A percentile compares a stretch with the other conserved stretches of the same genome.
These are phyloP conservation scores for Micronycteris hirsuta DNA, from an alignment of 2,113 vertebrate genomes.

Conservation along the genomic window DNA sequence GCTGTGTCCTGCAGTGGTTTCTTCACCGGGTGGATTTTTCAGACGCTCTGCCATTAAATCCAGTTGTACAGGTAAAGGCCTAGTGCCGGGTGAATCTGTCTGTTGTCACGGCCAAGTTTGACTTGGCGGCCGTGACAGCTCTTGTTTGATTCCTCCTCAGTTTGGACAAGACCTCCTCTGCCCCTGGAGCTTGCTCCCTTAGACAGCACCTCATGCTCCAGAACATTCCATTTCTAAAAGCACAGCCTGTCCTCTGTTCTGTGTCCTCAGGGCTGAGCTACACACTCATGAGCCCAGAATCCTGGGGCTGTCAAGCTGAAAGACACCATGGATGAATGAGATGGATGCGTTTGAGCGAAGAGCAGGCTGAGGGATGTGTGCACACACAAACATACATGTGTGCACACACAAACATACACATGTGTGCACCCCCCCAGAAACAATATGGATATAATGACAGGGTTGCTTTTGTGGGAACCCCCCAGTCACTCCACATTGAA, in stretches of 20 bases:
- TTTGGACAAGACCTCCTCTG: background rate
- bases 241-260: background rate
- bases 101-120: background rate
- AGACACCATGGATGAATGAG: background rate
- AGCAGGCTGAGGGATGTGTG: background rate
- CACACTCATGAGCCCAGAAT: background rate
- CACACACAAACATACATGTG: accelerated
- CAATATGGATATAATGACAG: background rate
- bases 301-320: background rate
- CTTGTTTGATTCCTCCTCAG: too few relatives aligned
- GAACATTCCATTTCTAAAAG: background rate
- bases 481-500: background rate
- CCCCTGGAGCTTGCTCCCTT: background rate
- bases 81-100: background rate
- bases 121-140: background rate
- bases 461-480: background rate
- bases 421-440: background rate
- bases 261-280: background rate
- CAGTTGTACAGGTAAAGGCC: background rate
- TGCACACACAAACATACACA: background rate
- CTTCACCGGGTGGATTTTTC: background rate
- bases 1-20: background rate
- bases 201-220: background rate
- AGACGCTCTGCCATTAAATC: background rate
- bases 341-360: background rate